Evolutionary conservation across 2,888 invertebrate genomes (phyloP), one percentile per base, ranked within the genome.

Genomic region (Clivina fossor): DNA sequence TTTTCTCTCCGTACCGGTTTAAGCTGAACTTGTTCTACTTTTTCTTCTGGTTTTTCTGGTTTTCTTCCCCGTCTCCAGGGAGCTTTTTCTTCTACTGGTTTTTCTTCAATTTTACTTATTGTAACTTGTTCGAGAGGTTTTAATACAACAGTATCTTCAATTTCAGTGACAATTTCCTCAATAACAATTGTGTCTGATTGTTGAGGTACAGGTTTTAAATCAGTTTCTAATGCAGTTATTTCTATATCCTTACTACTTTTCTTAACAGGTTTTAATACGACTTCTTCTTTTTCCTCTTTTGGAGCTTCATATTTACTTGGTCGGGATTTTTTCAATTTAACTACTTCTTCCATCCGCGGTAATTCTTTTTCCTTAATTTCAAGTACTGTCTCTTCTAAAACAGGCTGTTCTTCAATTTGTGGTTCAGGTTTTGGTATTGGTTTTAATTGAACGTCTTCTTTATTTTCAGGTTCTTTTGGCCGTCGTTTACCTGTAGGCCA

Each of bases 381-480:
- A 7, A 18, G 26, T 44, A 62, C 58, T 59, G 59, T 38, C 50
- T 63, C 51, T 16, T n/a, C n/a, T n/a, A n/a, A n/a, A n/a, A n/a
- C n/a, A n/a, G 60, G 58, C 54, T 62, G 63, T 54, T 65, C 60
- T n/a, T 65, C 56, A 33, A 65, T 62, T 11, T 62, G 61, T 28
- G 64, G 64, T 54, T 54, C 40, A 43, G 71, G 65, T 28, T 70
- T 51, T 48, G 67, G 61, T 44, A 70, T 60, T 2, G 74, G 74
- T 71, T 66, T 74, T 2, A 74, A 65, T 11, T 65, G 64, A 43
- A 72, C 65, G 51, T 74, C 74, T 9, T 75, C 76, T 38, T 71
- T 68, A 58, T 76, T 74, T 60, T 74, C 74, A 33, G 74, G 73
- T 58, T 76, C 70, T 49, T 70, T 68, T 2, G 74, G 74, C 38